phyloP scores from a whole-genome alignment of 2,888 invertebrate species.

The Eupithecia subfuscata region DNA sequence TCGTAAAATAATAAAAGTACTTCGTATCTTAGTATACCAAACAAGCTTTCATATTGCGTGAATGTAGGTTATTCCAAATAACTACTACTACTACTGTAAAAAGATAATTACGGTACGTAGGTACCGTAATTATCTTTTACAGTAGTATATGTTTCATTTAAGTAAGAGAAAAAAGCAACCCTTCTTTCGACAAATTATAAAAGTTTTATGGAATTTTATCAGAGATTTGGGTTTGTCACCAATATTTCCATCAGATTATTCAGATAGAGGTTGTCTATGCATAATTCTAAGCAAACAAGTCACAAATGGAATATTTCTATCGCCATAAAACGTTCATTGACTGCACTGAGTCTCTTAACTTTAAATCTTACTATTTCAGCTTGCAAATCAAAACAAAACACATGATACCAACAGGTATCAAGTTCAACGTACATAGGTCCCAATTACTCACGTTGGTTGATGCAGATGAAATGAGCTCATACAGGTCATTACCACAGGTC shows the following conservation, averaged over 20 bases:
- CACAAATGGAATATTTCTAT: not conserved
- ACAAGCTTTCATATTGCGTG: not conserved
- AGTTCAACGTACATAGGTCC: slow-evolving; percentile 9
- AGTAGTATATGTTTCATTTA: no score
- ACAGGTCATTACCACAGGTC: slow-evolving; percentile 49
- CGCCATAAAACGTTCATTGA: slow-evolving; percentile 12
- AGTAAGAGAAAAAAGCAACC: not conserved
- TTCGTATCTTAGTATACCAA: not conserved
- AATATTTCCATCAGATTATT: not conserved
- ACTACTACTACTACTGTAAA: not conserved
- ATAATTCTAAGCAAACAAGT: not conserved
- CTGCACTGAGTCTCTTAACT: slow-evolving; percentile 16
- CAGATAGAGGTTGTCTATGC: not conserved
- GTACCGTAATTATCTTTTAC: no score
- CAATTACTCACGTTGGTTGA: slow-evolving; percentile 29
- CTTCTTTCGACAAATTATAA: not conserved
- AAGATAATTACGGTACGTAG: not conserved
- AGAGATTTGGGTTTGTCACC: not conserved
- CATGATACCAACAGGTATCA: slow-evolving; percentile 9
- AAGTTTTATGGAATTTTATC: not conserved
- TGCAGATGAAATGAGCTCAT: slow-evolving; percentile 38
- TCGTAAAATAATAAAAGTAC: not conserved
- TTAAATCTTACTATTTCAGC: slow-evolving; percentile 23
- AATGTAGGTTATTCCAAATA: not conserved
- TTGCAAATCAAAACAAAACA: slow-evolving; percentile 37